Evolutionary conservation across 2,797 vertebrate species (phyloP), one percentile per base, ranked within the genome.

Genomic region (Synaphobranchus kaupii): DNA sequence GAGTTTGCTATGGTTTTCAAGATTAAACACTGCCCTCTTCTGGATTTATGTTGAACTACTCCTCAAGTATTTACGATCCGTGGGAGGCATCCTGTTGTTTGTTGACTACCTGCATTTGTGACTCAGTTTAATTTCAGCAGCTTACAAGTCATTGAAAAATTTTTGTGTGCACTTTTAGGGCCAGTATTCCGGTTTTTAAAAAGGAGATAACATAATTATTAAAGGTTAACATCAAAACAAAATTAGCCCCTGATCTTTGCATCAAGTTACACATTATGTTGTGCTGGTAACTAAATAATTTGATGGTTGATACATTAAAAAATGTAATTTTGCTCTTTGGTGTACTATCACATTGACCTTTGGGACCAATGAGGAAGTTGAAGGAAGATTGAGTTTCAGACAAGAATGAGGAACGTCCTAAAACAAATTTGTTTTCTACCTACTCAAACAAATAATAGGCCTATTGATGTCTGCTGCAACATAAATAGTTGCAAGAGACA

Each of bases 11-110:
- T 54, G 9, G 2, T 58, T 52, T 84, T 39, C 56, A 84, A 84
- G 83, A 60, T 84, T 60, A 84, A 84, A 84, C 83, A 56, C 28
- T 84, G 17, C 83, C 83, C 52, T 52, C 83, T 20, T 58, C 31
- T 58, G 83, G 83, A 60, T 84, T 34, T 31, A 15, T 39, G n/a
- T 34, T 34, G 83, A 58, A 84, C 17, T 39, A 84, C 34, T 81
- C 22, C 63, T 66, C 25, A 66, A 66, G 8, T 66, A 66, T 28
- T 66, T 7, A 28, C 8, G 22, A 66, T 8, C 76, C 12, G 3
- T 78, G 73, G 44, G 47, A 13, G 20, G 22, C 39, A 80, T 80
- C 39, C 20, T 66, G 5, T 56, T 56, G 15, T 56, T 56, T 13
- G 54, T 56, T 56, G 54, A 56, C 13, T 15, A 56, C 54, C 54